Conservation (phyloP, 92 coral and sea anemone genomes). For the Zoanthus solanderi region DNA sequence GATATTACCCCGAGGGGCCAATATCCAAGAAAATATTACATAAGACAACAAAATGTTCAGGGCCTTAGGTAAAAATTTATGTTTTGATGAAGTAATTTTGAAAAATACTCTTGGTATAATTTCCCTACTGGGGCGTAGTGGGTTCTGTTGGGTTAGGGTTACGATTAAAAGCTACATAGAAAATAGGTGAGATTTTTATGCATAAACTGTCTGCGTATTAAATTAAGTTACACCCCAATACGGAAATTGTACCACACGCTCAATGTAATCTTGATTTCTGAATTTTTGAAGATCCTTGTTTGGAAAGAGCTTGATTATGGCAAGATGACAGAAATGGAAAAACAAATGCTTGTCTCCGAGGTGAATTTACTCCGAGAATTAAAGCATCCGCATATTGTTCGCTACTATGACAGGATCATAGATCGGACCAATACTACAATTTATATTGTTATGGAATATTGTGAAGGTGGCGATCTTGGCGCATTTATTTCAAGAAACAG, state of each 20-base stretch:
- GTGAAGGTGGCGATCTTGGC: slow-evolving; percentile 96
- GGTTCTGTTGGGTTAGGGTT: no score
- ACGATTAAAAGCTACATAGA: no score
- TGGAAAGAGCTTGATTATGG: slow-evolving; percentile 99
- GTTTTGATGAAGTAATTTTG: no score
- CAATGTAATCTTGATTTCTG: neutral
- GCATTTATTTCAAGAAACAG: slow-evolving; percentile 85
- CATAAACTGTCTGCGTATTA: no score
- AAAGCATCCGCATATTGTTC: slow-evolving; percentile 95
- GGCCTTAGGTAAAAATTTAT: no score
- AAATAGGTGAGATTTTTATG: no score
- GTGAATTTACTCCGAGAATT: slow-evolving; percentile 95
- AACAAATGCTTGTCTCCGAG: slow-evolving; percentile 97
- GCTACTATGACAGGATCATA: slow-evolving; percentile 93
- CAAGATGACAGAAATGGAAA: slow-evolving; percentile 93
- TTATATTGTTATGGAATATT: slow-evolving; percentile 95
- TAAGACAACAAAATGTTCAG: no score
- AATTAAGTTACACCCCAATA: no score
- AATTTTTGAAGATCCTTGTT: slow-evolving; percentile 76
- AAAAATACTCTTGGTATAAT: no score
- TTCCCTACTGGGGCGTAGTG: no score
- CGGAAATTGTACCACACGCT: neutral
- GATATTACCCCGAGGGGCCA: no score
- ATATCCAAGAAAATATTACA: no score
- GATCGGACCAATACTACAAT: slow-evolving; percentile 93